Base-by-base conservation (phyloP, 2,888 invertebrate species). In the Drosophila lacicola region DNA sequence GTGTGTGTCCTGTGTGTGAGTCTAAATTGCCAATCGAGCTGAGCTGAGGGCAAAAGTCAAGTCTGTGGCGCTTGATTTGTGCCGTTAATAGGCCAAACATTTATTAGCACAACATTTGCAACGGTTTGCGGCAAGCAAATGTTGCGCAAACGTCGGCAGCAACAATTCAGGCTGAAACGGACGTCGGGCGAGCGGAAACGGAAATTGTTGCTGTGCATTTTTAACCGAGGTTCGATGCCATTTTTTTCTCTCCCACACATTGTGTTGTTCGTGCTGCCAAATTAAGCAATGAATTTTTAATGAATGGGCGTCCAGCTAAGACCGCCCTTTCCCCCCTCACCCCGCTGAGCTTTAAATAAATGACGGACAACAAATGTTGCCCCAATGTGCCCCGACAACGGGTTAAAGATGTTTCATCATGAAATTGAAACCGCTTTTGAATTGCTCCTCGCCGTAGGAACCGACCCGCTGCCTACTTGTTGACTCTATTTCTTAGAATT, bases 121-220 rank as follows among this genome's bases (percentile, higher is more conserved):
- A 29, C 9, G 29, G 29, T 29, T 29, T 1, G 50, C 14, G 44
- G 14, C 41, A 41, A n/a, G 11, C 41, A 41, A 47, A 83, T 83
- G 83, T 69, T 86, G 64, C 74, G 75, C 73, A 80, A 88, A 66
- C 74, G 72, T 34, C 66, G 61, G 25, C 72, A 70, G 17, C 80
- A 85, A 51, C 85, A 87, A 67, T 60, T 80, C 70, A 66, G 79
- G 57, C 63, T 80, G 37, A 80, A 65, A 13, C 66, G 70, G 17
- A 55, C 69, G 34, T 57, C 82, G 53, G 70, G 73, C 70, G 82
- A 81, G 21, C 82, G 85, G 82, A 85, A 85, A 70, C 88, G 88
- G 88, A 85, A 84, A 82, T 89, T 88, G 80, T 85, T 85, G 85
- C 78, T 82, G 44, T 85, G 89, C 85, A 85, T 89, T 88, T 89